These are phyloP conservation scores for Leptopilina boulardi DNA, from an alignment of 1,140 invertebrate species.

Conservation along the genomic window DNA sequence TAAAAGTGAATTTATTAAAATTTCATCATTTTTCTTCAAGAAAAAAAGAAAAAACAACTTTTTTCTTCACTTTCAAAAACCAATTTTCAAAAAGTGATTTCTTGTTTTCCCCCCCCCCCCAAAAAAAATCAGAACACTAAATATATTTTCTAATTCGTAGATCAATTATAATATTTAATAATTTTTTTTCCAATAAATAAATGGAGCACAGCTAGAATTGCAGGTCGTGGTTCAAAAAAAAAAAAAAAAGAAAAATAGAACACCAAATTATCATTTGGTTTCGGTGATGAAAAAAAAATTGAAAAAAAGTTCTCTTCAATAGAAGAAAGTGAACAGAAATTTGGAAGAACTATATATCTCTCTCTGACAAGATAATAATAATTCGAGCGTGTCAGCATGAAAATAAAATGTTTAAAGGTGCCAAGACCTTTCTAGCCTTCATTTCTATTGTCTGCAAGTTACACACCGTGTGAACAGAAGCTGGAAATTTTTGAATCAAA, in stretches of 20 bases:
- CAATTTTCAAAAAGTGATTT: too few species aligned
- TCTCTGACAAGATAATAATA: conserved; percentile 1
- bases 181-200: neutral
- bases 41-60: too few species aligned
- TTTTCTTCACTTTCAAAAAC: too few species aligned
- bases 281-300: neutral
- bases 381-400: conserved; percentile 24
- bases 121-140: too few species aligned
- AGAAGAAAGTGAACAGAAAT: neutral
- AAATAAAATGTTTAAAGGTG: conserved; percentile 9
- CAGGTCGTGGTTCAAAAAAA: neutral
- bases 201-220: conserved; percentile 16
- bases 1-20: too few species aligned
- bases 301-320: neutral
- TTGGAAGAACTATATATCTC: neutral
- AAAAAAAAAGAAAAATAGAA: neutral
- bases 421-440: neutral
- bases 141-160: neutral
- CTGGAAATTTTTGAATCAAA: neutral
- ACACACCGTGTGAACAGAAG: neutral
- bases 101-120: too few species aligned
- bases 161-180: conserved; percentile 2
- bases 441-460: neutral
- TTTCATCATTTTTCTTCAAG: too few species aligned
- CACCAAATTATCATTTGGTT: neutral